Base-by-base conservation (phyloP, 2,888 invertebrate genomes). In the Chrysolina oricalcia region DNA sequence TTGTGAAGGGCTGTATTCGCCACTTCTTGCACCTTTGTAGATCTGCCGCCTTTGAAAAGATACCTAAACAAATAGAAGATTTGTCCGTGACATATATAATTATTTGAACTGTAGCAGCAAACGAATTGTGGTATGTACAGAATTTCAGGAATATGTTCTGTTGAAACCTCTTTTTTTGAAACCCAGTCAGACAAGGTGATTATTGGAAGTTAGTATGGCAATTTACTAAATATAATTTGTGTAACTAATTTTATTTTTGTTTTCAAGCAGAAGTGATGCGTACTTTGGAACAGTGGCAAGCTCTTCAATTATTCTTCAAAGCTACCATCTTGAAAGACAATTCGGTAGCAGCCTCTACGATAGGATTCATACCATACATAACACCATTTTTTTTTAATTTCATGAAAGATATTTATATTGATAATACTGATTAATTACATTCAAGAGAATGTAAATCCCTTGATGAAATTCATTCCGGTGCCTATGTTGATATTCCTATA, bases 1-100 rank as follows among this genome's bases (percentile, higher is more conserved):
- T 71, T 67, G 62, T 71, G 13, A 21, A 71, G 8, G 62, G 74
- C 23, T 75, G 75, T 27, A 53, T 75, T 15, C 72, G 75, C 27
- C 75, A 75, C 35, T 68, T 63, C 2, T 72, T 75, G 9, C 75
- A 75, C 48, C 35, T 72, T 11, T 75, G 75, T 19, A 27, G 72
- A 10, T 75, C 72, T 9, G 72, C 68, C 35, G 72, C 75, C 10
- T 35, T 41, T 15, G 53, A 75, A 27, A 72, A 72, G 15, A 59
- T 76, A 66, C 75, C 75, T 13, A 69, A 66, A 27, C 70, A 46
- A 13, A 27, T 70, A n/a, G 75, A 76, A 23, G 70, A 76, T 56
- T 72, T 76, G 17, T 50, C 2, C 56, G 76, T 41, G 46, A 43
- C 17, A 13, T 76, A 46, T 73, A 73, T 17, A 70, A 70, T 21